phyloP scores from a whole-genome alignment of 2,797 vertebrate species.

The Oreortyx pictus region DNA sequence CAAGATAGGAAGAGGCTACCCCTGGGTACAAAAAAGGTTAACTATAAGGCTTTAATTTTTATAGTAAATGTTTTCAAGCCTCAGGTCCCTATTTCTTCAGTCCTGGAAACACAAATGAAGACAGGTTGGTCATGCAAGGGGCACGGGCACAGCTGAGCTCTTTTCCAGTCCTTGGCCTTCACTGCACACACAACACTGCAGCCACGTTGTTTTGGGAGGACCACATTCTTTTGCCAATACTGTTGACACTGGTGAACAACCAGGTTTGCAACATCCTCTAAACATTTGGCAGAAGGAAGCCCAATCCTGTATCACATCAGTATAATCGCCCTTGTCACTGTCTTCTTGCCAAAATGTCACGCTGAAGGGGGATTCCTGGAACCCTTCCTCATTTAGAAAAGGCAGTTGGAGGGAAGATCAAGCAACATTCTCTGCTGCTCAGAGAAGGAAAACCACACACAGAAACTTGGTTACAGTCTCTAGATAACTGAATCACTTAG shows the following conservation, averaged over 20 bases:
- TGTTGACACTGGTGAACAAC: not conserved
- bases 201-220: not conserved
- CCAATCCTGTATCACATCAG: not conserved
- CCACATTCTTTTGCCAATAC: accelerated
- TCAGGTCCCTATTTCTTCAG: not conserved
- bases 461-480: not conserved
- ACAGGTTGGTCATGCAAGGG: accelerated
- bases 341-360: not conserved
- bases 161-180: not conserved
- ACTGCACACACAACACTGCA: accelerated
- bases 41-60: not conserved
- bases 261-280: not conserved
- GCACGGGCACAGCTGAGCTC: not conserved
- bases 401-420: not conserved
- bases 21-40: not conserved
- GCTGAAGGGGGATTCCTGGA: not conserved
- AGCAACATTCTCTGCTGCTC: not conserved
- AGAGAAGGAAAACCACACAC: not conserved
- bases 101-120: not conserved
- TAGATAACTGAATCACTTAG: not conserved
- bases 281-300: not conserved
- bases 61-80: not conserved
- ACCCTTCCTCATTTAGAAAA: not conserved
- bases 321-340: not conserved
- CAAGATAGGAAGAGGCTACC: not conserved